A percentile compares a stretch with the other conserved stretches of the same genome.
Conservation (phyloP, 1,140 invertebrate genomes). For the Pseudomyrmex cubaensis region DNA sequence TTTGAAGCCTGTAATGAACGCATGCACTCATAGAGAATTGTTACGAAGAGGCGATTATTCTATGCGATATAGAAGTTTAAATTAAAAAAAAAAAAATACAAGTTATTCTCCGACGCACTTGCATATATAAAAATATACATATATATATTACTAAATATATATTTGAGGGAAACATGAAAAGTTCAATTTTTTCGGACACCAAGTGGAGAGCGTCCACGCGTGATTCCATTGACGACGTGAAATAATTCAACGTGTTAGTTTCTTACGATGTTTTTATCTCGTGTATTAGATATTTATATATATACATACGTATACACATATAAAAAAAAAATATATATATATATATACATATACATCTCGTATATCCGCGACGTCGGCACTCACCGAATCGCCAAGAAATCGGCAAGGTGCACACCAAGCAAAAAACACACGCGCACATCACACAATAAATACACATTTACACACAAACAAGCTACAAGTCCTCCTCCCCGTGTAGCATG, state of each 20-base stretch:
- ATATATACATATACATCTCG: neutral
- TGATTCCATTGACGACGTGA: conserved; percentile 36
- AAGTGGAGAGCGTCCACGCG: conserved; percentile 21
- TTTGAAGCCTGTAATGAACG: conserved; percentile 13
- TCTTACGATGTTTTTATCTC: conserved; percentile 56
- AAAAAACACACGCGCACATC: neutral
- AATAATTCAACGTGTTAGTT: conserved; percentile 53
- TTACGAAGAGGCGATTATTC: conserved; percentile 4
- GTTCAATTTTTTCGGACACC: conserved; percentile 45
- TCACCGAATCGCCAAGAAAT: neutral
- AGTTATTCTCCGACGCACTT: conserved; percentile 1
- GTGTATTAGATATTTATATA: conserved; percentile 50
- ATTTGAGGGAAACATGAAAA: conserved; percentile 20
- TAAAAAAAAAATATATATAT: neutral
- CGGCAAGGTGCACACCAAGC: neutral
- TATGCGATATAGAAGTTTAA: neutral
- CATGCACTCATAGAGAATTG: neutral
- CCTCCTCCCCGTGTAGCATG: conserved; percentile 15
- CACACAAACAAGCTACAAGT: neutral
- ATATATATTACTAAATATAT: conserved; percentile 4
- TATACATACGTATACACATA: neutral
- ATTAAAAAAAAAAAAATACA: neutral
- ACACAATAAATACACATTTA: neutral
- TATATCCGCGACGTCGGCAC: neutral
- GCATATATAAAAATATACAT: too few relatives aligned